Evolutionary conservation across 2,113 vertebrate species (phyloP), one percentile per base, ranked within the genome.

Genomic region (Acanthochromis polyacanthus): DNA sequence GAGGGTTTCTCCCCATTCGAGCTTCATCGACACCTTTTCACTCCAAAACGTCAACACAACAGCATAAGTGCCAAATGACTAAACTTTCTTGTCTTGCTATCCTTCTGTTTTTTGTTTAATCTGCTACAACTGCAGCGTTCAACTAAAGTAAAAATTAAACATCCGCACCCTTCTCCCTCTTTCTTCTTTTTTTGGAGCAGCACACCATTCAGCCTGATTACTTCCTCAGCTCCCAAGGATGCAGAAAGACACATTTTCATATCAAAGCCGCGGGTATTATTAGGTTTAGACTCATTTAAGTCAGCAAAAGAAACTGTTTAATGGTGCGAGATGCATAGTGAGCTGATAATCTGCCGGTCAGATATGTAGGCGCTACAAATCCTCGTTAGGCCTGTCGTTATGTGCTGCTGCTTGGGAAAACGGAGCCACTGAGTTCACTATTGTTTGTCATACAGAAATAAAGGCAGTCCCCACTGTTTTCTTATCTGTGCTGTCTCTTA

Each of bases 221-320:
- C 40, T 61, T 52, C 28, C 43, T 66, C 15, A 11, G 60, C 52
- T 86, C 19, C 48, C 19, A 53, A 20, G 22, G 48, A 79, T 71
- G 74, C 63, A 56, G 63, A 61, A 57, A 48, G 30, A 72, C 70
- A 25, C 28, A 66, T 75, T 78, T 82, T 76, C 53, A 78, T 73
- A 82, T 76, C 45, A 75, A 28, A 78, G 62, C 71, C 52, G 59
- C 20, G 6, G 16, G 71, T 91, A 81, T 89, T 89, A 75, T 88
- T 83, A 74, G 69, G 10, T 56, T 79, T 85, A 62, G 45, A 73
- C 77, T 77, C 32, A 78, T 69, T 83, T 67, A 73, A 61, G 30
- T 58, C 48, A 15, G 15, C 32, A 50, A 64, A 50, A 56, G 20
- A 52, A 17, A 28, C 52, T 60, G 17, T 20, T 71, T 10, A 53